Percentiles rank a stretch among this genome's conserved stretches.
phyloP scores from a whole-genome alignment of 1,140 invertebrate species.

The Drosophila ohnishii region DNA sequence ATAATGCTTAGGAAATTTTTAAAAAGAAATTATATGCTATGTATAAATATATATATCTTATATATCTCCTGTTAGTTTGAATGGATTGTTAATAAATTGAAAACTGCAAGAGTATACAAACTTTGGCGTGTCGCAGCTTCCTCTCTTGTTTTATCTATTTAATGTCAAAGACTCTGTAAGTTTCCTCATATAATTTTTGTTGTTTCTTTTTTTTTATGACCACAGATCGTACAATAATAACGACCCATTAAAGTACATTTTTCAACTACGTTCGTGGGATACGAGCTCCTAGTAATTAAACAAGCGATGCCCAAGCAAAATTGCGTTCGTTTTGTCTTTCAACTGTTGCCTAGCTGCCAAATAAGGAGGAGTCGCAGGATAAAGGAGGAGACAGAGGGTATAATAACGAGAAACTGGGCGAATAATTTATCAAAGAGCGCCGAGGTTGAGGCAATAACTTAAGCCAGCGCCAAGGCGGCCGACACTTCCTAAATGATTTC shows the following conservation, averaged over 20 bases:
- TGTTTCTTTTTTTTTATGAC: background rate
- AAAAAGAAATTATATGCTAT: no score
- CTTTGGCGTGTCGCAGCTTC: no score
- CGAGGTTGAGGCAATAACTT: constrained; percentile 58
- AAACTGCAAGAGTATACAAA: no score
- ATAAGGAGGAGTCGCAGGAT: background rate
- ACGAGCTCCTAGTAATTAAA: constrained; percentile 30
- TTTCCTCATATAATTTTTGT: background rate
- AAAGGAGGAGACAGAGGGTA: constrained; percentile 3
- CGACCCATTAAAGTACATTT: constrained; percentile 42
- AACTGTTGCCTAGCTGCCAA: constrained; percentile 47
- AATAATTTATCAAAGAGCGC: constrained; percentile 77
- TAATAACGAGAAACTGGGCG: constrained; percentile 24
- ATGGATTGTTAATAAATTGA: no score
- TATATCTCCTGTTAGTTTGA: no score
- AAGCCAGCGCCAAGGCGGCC: constrained; percentile 40
- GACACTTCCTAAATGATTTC: constrained; percentile 77
- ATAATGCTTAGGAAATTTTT: no score
- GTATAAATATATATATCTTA: no score
- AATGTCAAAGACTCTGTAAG: background rate
- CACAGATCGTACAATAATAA: constrained; percentile 29
- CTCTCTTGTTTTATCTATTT: background rate
- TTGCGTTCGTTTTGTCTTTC: constrained; percentile 24
- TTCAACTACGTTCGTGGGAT: background rate
- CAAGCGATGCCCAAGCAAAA: constrained; percentile 38